A percentile compares a stretch with the other conserved stretches of the same genome.
phyloP scores from a whole-genome alignment of 1,140 invertebrate species.

The Drosophila rhopaloa region DNA sequence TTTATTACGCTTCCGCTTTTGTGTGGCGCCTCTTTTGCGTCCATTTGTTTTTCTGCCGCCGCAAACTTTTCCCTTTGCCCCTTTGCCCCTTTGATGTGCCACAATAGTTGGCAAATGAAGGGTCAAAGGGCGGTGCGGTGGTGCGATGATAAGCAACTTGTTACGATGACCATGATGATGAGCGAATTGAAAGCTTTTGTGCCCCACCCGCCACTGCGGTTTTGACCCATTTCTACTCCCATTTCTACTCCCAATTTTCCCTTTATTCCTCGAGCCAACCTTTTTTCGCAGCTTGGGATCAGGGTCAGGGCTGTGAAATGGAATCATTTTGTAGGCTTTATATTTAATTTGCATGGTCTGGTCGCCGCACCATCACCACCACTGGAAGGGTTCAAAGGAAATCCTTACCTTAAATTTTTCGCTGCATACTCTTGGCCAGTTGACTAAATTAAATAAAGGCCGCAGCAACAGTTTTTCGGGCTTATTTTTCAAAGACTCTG shows the following conservation, averaged over 20 bases:
- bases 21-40: slow-evolving; percentile 20
- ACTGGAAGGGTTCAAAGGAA: slow-evolving; percentile 19
- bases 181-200: slow-evolving; percentile 37
- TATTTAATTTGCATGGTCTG: slow-evolving; percentile 77
- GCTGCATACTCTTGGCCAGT: slow-evolving; percentile 2
- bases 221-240: slow-evolving; percentile 27
- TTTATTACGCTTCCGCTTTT: slow-evolving; percentile 36
- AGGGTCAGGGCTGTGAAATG: slow-evolving; percentile 45
- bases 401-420: not conserved
- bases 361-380: slow-evolving; percentile 1
- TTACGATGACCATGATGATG: slow-evolving; percentile 60
- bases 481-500: not conserved
- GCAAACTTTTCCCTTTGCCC: slow-evolving; percentile 31
- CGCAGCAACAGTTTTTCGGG: slow-evolving; percentile 19
- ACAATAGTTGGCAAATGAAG: slow-evolving; percentile 26
- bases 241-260: slow-evolving; percentile 15
- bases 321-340: slow-evolving; percentile 74
- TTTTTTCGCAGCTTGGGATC: slow-evolving; percentile 19
- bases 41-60: slow-evolving; percentile 24
- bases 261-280: not conserved
- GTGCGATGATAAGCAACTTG: slow-evolving; percentile 53
- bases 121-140: not conserved
- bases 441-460: slow-evolving; percentile 21
- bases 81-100: slow-evolving; percentile 40
- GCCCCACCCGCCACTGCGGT: slow-evolving; percentile 25